Conservation (phyloP, 2,888 invertebrate genomes). For the Ctena decussata region DNA sequence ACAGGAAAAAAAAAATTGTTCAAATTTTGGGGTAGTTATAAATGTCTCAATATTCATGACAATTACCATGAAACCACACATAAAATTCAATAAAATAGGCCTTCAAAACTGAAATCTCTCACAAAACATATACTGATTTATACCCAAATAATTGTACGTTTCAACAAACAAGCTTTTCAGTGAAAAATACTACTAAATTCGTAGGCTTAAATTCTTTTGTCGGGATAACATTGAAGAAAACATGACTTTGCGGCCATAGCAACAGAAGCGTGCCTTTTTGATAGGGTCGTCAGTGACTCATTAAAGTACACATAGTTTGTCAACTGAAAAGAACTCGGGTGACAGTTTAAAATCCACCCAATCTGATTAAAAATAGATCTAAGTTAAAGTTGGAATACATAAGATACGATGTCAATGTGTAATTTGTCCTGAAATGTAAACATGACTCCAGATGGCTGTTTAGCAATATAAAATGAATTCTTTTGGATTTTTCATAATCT, state of each 20-base stretch:
- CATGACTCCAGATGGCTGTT: no score
- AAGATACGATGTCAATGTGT: background rate
- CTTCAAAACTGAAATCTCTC: background rate
- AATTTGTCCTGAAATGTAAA: no score
- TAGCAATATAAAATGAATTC: no score
- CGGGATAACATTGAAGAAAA: conserved; percentile 56
- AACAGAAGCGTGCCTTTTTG: conserved; percentile 56
- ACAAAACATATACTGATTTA: conserved; percentile 34
- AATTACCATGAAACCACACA: background rate
- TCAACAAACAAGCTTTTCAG: conserved; percentile 26
- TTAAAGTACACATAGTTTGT: conserved; percentile 5
- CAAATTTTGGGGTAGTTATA: no score
- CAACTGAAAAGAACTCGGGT: background rate
- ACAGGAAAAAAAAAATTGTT: no score
- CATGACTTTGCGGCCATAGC: conserved; percentile 56
- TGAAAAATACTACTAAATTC: conserved; percentile 33
- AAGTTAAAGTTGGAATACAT: background rate
- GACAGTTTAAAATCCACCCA: conserved; percentile 8
- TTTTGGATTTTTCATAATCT: no score
- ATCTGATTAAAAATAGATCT: background rate
- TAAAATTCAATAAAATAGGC: background rate
- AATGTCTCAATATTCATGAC: no score
- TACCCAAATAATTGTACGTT: conserved; percentile 48
- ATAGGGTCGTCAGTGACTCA: conserved; percentile 1
- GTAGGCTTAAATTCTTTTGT: conserved; percentile 60